These are phyloP conservation scores for Heliconius hermathena DNA, from an alignment of 1,140 invertebrate species.

Conservation along the genomic window DNA sequence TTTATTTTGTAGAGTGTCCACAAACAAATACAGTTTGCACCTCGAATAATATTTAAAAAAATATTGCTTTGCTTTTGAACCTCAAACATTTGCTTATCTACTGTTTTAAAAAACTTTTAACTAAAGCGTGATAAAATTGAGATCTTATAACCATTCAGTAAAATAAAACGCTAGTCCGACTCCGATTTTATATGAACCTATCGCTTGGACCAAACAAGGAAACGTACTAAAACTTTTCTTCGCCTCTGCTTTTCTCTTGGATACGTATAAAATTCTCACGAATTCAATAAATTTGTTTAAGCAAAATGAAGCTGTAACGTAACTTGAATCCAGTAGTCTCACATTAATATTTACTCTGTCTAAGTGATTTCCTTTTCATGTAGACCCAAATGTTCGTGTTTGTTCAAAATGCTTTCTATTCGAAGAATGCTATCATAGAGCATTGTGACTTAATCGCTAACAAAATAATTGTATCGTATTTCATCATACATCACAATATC, in stretches of 20 bases:
- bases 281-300: slow-evolving; percentile 78
- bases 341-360: slow-evolving; percentile 68
- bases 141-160: no score
- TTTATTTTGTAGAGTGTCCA: no score
- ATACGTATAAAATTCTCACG: slow-evolving; percentile 55
- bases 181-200: background rate
- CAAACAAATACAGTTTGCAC: no score
- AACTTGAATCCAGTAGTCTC: slow-evolving; percentile 54
- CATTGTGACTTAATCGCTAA: slow-evolving; percentile 39
- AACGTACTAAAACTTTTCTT: slow-evolving; percentile 15
- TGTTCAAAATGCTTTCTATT: slow-evolving; percentile 55
- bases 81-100: no score
- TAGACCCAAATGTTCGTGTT: slow-evolving; percentile 61
- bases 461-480: slow-evolving; percentile 44
- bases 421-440: slow-evolving; percentile 50
- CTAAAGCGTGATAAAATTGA: no score
- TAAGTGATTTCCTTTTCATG: slow-evolving; percentile 69
- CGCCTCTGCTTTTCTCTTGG: slow-evolving; percentile 53
- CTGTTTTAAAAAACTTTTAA: no score
- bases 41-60: no score
- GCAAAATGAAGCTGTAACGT: slow-evolving; percentile 75
- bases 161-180: no score
- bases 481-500: slow-evolving; percentile 35
- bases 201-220: slow-evolving; percentile 2
- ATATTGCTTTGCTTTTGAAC: no score